Percentiles rank a stretch among this genome's conserved stretches.
Evolutionary conservation across 2,797 vertebrate genomes (phyloP).

Genomic region (Rhincodon typus): DNA sequence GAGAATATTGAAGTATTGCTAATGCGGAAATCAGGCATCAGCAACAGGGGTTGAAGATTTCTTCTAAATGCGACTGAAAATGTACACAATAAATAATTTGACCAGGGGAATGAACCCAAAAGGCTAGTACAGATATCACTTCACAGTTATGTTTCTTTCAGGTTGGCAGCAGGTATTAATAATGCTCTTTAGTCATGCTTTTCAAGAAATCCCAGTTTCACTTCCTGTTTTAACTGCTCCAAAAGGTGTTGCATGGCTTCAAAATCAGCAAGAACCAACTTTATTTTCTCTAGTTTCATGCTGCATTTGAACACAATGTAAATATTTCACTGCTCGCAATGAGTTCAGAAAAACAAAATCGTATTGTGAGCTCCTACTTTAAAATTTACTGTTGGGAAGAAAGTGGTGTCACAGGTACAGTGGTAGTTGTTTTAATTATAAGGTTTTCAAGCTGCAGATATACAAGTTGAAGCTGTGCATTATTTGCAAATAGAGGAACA

Average conservation of each 20-base stretch:
- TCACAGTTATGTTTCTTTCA: background rate
- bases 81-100: background rate
- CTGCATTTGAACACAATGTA: slow-evolving; percentile 4
- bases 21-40: background rate
- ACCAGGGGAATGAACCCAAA: background rate
- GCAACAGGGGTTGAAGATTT: background rate
- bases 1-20: background rate
- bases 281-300: slow-evolving; percentile 1
- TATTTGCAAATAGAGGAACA: background rate
- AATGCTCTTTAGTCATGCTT: background rate
- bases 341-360: background rate
- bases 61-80: slow-evolving; percentile 25
- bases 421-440: background rate
- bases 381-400: slow-evolving; percentile 15
- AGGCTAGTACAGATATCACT: background rate
- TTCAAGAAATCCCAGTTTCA: slow-evolving; percentile 10
- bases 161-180: background rate
- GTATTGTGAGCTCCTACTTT: background rate
- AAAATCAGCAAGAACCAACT: too few relatives aligned
- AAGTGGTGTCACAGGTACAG: background rate
- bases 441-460: background rate
- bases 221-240: slow-evolving; percentile 24
- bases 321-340: background rate
- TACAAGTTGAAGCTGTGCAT: background rate
- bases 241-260: slow-evolving; percentile 13